Evolutionary conservation across 1,140 invertebrate species (phyloP).

Genomic region (Brachionus manjavacas): DNA sequence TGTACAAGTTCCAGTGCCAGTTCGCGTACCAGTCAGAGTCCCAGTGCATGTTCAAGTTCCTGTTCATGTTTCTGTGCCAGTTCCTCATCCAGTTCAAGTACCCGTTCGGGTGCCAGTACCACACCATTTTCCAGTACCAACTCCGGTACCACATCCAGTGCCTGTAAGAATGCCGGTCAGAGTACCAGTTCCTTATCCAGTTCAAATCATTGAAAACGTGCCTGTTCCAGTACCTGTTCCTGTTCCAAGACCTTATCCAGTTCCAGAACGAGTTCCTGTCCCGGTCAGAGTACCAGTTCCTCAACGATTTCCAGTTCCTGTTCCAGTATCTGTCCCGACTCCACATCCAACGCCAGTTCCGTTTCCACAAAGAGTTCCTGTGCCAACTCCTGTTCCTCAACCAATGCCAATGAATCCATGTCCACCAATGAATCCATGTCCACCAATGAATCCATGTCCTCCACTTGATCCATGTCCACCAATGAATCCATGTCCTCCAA

Average conservation of each 20-base stretch:
- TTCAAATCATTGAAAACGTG: neutral
- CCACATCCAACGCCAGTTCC: neutral
- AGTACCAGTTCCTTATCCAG: conserved; percentile 27
- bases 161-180: neutral
- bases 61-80: neutral
- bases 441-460: neutral
- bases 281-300: neutral
- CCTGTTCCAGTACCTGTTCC: neutral
- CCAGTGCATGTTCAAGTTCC: neutral
- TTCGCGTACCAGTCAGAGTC: neutral
- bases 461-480: no score
- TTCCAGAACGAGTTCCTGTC: neutral
- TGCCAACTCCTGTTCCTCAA: neutral
- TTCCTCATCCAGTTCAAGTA: neutral
- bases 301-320: neutral
- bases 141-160: neutral
- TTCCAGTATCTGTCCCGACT: neutral
- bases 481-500: no score
- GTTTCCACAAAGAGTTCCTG: neutral
- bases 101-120: neutral
- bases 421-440: neutral
- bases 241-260: neutral
- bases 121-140: neutral
- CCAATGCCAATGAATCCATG: neutral
- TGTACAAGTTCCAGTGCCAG: neutral